Base-by-base conservation (phyloP, 2,113 vertebrate genomes). In the Channa maculata region DNA sequence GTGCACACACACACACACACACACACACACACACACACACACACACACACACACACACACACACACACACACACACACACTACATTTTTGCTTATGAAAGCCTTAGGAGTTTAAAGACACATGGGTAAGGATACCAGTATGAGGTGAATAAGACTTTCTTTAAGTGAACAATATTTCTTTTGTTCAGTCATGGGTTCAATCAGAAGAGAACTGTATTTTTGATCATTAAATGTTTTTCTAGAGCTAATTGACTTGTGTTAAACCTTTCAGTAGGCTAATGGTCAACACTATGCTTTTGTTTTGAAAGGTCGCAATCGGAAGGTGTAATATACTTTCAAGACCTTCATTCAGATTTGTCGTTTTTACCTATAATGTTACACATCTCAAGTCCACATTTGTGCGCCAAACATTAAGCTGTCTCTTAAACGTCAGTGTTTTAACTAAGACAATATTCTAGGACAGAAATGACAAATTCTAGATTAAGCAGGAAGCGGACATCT, bases 181-280 rank as follows among this genome's bases (percentile, higher is more conserved):
- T 3, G 13, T 48, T n/a, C 5, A 61, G 60, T 36, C n/a, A 88
- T 83, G 86, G 66, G 65, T 67, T 64, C 55, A 52, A 41, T 53
- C 86, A 91, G 58, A 79, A 36, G 14, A 13, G 84, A 5, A 38
- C 70, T 13, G 74, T 91, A 1, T 90, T 83, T 83, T 10, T 88
- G 0, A 41, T 89, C 50, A 59, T 90, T 6, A 61, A 61, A 39
- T 76, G 90, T 43, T 80, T 92, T 7, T 41, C 39, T 41, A 41
- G 39, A 41, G 39, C 39, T 7, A 41, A 7, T 41, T 41, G 24
- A 24, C 24, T 24, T 24, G 24, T 24, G 24, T 24, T 24, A 24
- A 24, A 24, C 24, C 24, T 24, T 24, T 24, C 24, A 24, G 24
- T 24, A 24, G 24, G 24, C 24, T 24, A 24, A 24, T 24, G 24